Base-by-base conservation (phyloP, 2,113 vertebrate species). In the Ctenodactylus gundi region DNA sequence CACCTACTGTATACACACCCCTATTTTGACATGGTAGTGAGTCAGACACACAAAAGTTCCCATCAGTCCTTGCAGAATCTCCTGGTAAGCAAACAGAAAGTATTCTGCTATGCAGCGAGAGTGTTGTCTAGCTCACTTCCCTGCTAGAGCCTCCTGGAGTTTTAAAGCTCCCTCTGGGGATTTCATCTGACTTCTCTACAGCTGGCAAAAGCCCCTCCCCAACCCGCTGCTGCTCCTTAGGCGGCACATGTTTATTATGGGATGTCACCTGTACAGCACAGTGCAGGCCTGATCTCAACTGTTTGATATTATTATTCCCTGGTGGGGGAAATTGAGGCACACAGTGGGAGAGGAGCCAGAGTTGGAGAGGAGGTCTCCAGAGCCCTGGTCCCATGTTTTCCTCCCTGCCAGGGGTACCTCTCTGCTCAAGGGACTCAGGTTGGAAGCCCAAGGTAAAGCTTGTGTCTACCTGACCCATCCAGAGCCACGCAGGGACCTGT, bases 41-140 rank as follows among this genome's bases (percentile, higher is more conserved):
- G 29, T 25, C 39, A 21, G 62, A 34, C 29, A n/a, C 12, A 31
- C 29, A 0, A 0, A 25, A 6, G 36, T 11, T 1, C 18, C 44
- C 3, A 2, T 25, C 34, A 36, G 13, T 70, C 53, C 14, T 53
- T 1, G 10, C 58, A 20, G 20, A 44, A 18, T 6, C 25, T 62
- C 44, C 51, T 36, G 34, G 62, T 15, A 36, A 90, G 53, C 25
- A 29, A 62, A 29, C 0, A 39, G 80, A 58, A 76, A 82, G 39
- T 41, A 25, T 1, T 41, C 53, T 11, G 18, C 55, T 7, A 27
- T 15, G 29, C 5, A 17, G 12, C 31, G 49, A 55, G 60, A 60
- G 2, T 14, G 29, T 53, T 46, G 0, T 6, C 6, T 75, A 36
- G 51, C 2, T 17, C 27, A 0, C 5, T 60, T 65, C 25, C 49